Conservation (phyloP, 2,113 vertebrate genomes). For the Alaudala cheleensis region DNA sequence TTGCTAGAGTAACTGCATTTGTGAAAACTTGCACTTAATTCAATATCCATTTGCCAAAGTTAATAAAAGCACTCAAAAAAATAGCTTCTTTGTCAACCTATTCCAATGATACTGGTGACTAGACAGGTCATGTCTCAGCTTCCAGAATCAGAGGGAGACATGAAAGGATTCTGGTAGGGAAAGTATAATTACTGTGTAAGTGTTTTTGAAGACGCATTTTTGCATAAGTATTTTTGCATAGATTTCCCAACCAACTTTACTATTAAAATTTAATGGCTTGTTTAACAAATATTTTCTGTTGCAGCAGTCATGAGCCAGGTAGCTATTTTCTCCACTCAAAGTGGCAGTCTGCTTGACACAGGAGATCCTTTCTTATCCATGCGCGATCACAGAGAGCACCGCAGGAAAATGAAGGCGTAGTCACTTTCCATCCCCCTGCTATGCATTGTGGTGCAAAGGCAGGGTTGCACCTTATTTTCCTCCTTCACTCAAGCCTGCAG, state of each 20-base stretch:
- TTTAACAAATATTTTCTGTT: conserved; percentile 60
- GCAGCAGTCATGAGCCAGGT: background rate
- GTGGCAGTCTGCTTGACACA: conserved; percentile 10
- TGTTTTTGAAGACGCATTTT: too few species aligned
- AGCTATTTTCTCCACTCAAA: conserved; percentile 23
- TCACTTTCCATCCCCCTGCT: background rate
- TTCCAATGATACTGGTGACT: conserved; percentile 28
- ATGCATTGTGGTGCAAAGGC: background rate
- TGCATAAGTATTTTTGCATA: background rate
- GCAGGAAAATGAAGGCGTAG: background rate
- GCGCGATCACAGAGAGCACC: background rate
- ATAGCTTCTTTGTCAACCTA: conserved; percentile 8
- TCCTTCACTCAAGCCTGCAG: background rate
- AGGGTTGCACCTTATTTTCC: background rate
- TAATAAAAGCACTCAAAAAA: conserved; percentile 39
- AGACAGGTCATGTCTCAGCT: background rate
- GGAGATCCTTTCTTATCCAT: background rate
- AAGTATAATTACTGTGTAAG: background rate
- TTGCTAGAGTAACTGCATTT: conserved; percentile 52
- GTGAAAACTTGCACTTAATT: conserved; percentile 19
- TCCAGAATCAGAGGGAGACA: background rate
- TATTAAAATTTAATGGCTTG: conserved; percentile 49
- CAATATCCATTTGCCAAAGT: conserved; percentile 33
- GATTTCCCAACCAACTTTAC: conserved; percentile 30
- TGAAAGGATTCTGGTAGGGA: background rate